These are phyloP conservation scores for Acridotheres tristis DNA, from an alignment of 2,797 vertebrate genomes.

Conservation along the genomic window DNA sequence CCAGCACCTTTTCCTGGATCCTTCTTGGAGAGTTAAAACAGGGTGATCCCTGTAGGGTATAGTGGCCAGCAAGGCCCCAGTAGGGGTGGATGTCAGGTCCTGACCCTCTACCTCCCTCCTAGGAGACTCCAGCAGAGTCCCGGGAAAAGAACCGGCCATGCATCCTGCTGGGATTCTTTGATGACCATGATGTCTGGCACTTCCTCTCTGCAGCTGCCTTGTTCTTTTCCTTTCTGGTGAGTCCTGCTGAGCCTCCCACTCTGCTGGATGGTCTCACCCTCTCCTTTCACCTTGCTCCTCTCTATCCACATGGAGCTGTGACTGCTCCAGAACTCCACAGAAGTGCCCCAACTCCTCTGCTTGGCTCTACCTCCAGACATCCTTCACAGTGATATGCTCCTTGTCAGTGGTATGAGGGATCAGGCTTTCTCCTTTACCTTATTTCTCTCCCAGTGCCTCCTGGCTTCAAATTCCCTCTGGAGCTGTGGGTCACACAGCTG, in stretches of 20 bases:
- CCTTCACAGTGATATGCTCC: background rate
- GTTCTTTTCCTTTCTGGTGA: slow-evolving; percentile 85
- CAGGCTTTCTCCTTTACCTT: background rate
- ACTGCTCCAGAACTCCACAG: background rate
- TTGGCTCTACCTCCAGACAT: background rate
- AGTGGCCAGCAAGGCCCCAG: background rate
- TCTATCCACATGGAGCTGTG: background rate
- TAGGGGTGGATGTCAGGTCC: background rate
- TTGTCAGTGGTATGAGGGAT: background rate
- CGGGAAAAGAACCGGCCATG: slow-evolving; percentile 80
- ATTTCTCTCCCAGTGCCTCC: background rate
- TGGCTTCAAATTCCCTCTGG: background rate
- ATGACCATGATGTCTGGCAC: slow-evolving; percentile 83
- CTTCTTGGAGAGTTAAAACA: background rate
- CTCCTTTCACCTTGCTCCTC: background rate
- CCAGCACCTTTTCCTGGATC: background rate
- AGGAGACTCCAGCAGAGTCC: slow-evolving; percentile 81
- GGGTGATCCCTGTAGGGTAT: background rate
- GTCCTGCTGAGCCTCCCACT: background rate
- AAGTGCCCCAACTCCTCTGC: background rate
- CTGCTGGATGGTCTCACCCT: background rate
- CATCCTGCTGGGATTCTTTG: slow-evolving; percentile 79
- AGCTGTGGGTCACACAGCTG: background rate
- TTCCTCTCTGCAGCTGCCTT: slow-evolving; percentile 81
- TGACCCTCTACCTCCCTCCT: background rate